phyloP scores from a whole-genome alignment of 1,140 invertebrate species.

The Drosophila miranda region DNA sequence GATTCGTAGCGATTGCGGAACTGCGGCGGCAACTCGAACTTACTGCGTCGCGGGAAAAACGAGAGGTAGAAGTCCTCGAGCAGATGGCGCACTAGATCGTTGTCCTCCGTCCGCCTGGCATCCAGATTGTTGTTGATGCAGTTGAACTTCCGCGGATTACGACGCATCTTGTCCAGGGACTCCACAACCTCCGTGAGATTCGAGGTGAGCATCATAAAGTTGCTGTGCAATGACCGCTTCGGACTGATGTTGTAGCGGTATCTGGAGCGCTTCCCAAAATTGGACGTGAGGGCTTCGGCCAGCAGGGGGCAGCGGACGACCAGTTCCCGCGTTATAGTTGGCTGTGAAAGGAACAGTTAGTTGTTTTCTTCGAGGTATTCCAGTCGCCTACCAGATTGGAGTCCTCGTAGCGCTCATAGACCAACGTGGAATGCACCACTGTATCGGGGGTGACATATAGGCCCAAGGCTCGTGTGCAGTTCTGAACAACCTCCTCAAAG shows the following conservation, averaged over 20 bases:
- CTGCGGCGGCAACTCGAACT: slow-evolving; percentile 87
- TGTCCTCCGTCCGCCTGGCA: slow-evolving; percentile 85
- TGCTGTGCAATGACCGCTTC: slow-evolving; percentile 82
- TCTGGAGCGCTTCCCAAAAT: slow-evolving; percentile 66
- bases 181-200: slow-evolving; percentile 88
- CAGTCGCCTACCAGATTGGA: slow-evolving; percentile 86
- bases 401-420: slow-evolving; percentile 89
- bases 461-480: slow-evolving; percentile 85
- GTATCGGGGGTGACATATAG: slow-evolving; percentile 46
- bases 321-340: slow-evolving; percentile 61
- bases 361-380: rapidly evolving
- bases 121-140: slow-evolving; percentile 94
- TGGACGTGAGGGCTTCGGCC: slow-evolving; percentile 64
- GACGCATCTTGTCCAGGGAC: slow-evolving; percentile 88
- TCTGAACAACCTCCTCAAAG: slow-evolving; percentile 87
- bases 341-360: slow-evolving; percentile 25
- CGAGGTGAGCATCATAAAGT: slow-evolving; percentile 92
- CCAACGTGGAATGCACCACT: slow-evolving; percentile 82
- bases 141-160: slow-evolving; percentile 90
- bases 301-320: slow-evolving; percentile 62
- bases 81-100: slow-evolving; percentile 88
- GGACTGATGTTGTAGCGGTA: slow-evolving; percentile 85
- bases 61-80: slow-evolving; percentile 91
- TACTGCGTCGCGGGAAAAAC: slow-evolving; percentile 88
- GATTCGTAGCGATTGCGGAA: slow-evolving; percentile 89